Evolutionary conservation across 2,113 vertebrate genomes (phyloP).

Genomic region (Eurystomus gularis): DNA sequence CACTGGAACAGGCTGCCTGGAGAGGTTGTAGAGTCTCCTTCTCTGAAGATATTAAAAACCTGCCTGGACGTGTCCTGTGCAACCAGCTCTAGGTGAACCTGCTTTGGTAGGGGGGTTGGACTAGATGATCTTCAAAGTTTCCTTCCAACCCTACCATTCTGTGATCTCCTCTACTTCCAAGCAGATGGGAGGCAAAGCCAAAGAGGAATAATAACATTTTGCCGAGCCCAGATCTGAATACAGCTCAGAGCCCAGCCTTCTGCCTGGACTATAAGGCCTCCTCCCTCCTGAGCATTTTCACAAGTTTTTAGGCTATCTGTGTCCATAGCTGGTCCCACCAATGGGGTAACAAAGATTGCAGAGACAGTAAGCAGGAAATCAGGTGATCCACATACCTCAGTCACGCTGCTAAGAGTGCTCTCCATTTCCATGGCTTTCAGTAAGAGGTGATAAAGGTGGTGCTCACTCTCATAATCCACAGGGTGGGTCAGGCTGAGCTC

Average conservation of each 20-base stretch:
- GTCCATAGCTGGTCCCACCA: fast-evolving
- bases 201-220: background rate
- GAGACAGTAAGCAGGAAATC: background rate
- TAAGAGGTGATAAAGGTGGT: constrained; percentile 83
- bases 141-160: background rate
- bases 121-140: background rate
- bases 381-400: constrained; percentile 73
- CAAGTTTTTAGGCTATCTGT: fast-evolving
- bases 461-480: constrained; percentile 84
- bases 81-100: background rate
- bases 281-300: background rate
- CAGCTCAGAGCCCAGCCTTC: background rate
- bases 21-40: background rate
- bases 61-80: background rate
- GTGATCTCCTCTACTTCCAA: background rate
- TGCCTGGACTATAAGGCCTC: background rate
- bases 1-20: background rate
- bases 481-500: constrained; percentile 79
- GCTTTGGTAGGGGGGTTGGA: background rate
- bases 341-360: background rate
- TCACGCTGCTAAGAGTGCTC: constrained; percentile 80
- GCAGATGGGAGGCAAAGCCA: background rate
- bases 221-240: background rate
- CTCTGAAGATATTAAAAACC: background rate
- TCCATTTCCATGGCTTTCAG: constrained; percentile 80